A percentile compares a stretch with the other conserved stretches of the same genome.
Evolutionary conservation across 2,888 invertebrate species (phyloP).

Genomic region (Sinopyrophorus schimmeli): DNA sequence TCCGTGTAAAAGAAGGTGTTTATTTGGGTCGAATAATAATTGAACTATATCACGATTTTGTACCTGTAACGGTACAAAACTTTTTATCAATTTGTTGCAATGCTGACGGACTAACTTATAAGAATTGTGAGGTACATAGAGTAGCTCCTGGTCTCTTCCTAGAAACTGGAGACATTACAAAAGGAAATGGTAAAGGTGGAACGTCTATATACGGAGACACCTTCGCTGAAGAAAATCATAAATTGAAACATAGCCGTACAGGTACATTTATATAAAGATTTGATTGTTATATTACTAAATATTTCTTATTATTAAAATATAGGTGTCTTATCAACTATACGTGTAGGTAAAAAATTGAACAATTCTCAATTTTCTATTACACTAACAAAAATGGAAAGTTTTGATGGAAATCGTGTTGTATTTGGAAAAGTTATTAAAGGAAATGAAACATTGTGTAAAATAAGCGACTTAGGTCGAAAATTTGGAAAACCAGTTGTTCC

Average conservation of each 20-base stretch:
- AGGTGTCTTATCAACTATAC: slow-evolving; percentile 56
- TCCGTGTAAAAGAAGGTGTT: slow-evolving; percentile 47
- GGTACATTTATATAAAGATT: slow-evolving; percentile 41
- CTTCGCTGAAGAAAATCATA: slow-evolving; percentile 56
- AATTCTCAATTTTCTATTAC: slow-evolving; percentile 60
- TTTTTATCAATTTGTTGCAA: slow-evolving; percentile 51
- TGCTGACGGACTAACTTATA: slow-evolving; percentile 44
- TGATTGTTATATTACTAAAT: neutral
- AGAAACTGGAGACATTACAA: slow-evolving; percentile 60
- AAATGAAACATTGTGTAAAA: slow-evolving; percentile 46
- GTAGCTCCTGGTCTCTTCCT: slow-evolving; percentile 57
- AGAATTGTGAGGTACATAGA: slow-evolving; percentile 54
- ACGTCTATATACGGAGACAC: slow-evolving; percentile 56
- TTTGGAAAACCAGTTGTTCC: slow-evolving; percentile 49
- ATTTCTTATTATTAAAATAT: slow-evolving; percentile 13
- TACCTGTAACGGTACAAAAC: slow-evolving; percentile 53
- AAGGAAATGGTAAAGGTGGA: slow-evolving; percentile 58
- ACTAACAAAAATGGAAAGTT: slow-evolving; percentile 51
- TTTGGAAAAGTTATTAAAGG: slow-evolving; percentile 57
- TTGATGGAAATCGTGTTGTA: slow-evolving; percentile 56
- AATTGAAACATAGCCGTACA: slow-evolving; percentile 54
- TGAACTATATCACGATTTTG: slow-evolving; percentile 52
- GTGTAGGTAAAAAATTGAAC: slow-evolving; percentile 49
- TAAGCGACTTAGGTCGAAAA: slow-evolving; percentile 49
- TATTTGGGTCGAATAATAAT: slow-evolving; percentile 50